Evolutionary conservation across 2,888 invertebrate species (phyloP), one percentile per base, ranked within the genome.

Genomic region (Julus scandinavius): DNA sequence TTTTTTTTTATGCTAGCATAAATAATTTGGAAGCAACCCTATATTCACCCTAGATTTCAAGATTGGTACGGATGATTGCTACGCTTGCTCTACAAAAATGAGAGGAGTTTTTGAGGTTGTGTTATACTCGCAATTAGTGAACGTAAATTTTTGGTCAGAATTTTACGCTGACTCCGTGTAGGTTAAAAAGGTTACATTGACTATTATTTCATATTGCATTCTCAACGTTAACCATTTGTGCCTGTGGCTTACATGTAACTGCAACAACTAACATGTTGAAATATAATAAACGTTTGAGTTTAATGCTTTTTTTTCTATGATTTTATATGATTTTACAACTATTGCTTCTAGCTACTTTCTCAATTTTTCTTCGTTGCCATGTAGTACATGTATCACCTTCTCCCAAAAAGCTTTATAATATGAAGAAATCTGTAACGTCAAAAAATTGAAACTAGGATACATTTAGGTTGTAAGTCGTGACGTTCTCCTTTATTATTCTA

Each of bases 1-100:
- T 29, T 29, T 20, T 45, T 72, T 80, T 80, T 80, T 80, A 29
- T 80, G 38, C 38, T 15, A 80, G 80, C 80, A 80, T 80, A 80
- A 80, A 38, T 80, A 80, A 80, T 80, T 80, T 80, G 80, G 80
- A 80, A 80, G 80, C 80, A 80, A 80, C 80, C 80, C 80, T 80
- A 80, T 80, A 80, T 38, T 80, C 80, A 80, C 80, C 80, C 80
- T 80, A 40, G 38, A 80, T 80, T 72, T 72, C 0, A 13, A 80
- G 80, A 80, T 80, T 40, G 80, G 38, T 15, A 0, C 38, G 38
- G 15, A 2, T 80, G 80, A 80, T 80, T 80, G 80, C 29, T 40
- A 80, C 80, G 38, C 80, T 80, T 38, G 80, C 29, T 80, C 80
- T 80, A 80, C 80, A 38, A 80, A 80, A 80, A 40, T 80, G 80